Base-by-base conservation (phyloP, 2,888 invertebrate species). In the Trissolcus brochymenae region DNA sequence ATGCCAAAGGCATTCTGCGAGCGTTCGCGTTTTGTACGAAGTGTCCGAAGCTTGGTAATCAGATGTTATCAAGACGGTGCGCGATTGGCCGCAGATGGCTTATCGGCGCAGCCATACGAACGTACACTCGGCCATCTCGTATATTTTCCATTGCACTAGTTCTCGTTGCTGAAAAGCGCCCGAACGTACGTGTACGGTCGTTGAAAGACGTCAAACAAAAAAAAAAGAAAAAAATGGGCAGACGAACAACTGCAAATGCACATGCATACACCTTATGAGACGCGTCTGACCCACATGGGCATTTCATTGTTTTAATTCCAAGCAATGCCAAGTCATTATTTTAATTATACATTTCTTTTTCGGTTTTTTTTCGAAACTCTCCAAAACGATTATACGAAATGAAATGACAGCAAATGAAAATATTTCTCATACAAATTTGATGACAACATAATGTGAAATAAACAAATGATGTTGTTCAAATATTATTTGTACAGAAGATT, bases 61-160 rank as follows among this genome's bases (percentile, higher is more conserved):
- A 83, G 85, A 86, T 86, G 81, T 78, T 87, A 87, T 86, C 86
- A 80, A 73, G 41, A 25, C 76, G 29, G 76, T 65, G 76, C 56
- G 73, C 82, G 82, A 84, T 84, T 84, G 83, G 83, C 74, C 80
- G 64, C 70, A 84, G 84, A 85, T 84, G 80, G 80, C 76, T 82
- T 85, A 84, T 85, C 86, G 73, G 77, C 79, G 59, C 59, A 57
- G 79, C 82, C 80, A 81, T 82, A 83, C 82, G 82, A 81, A 82
- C 79, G 78, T 79, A 81, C 35, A 35, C 80, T 80, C 49, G 81
- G 76, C 79, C 67, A 80, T 82, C 81, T 80, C 81, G 59, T 67
- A 60, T 66, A 51, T 71, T 76, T 76, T 76, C 57, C 65, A 57
- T 76, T 66, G 66, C 68, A 19, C 75, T 59, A 57, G 67, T 74